Conservation (phyloP, 2,888 invertebrate species). For the Eupithecia inturbata region DNA sequence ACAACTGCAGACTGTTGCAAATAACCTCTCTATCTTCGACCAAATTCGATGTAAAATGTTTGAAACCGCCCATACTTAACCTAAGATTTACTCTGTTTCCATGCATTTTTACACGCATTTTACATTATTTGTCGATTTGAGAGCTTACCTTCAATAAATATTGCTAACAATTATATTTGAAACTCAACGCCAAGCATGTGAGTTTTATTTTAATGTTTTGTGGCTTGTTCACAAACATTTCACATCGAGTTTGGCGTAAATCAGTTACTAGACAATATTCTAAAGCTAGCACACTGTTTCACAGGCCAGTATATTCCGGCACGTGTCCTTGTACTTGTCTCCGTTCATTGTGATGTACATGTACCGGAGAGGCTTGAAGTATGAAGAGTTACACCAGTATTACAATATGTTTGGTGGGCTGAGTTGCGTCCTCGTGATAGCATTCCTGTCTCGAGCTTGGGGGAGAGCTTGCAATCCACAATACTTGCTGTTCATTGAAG, state of each 20-base stretch:
- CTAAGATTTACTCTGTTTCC: too few species aligned
- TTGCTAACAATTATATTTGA: too few species aligned
- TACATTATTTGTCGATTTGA: too few species aligned
- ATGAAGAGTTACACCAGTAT: slow-evolving; percentile 59
- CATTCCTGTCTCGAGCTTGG: slow-evolving; percentile 86
- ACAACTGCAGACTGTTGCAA: background rate
- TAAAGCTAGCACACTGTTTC: slow-evolving; percentile 1
- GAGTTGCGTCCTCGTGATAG: slow-evolving; percentile 86
- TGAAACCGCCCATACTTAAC: too few species aligned
- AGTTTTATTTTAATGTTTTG: too few species aligned
- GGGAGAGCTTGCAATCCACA: slow-evolving; percentile 87
- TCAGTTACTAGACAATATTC: background rate
- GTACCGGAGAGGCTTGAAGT: slow-evolving; percentile 83
- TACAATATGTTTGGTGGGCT: slow-evolving; percentile 86
- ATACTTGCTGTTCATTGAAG: slow-evolving; percentile 88
- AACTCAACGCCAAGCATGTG: too few species aligned
- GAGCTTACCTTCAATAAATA: too few species aligned
- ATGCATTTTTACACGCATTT: too few species aligned
- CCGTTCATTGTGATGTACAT: slow-evolving; percentile 89
- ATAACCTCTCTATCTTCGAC: background rate
- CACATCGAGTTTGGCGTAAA: background rate
- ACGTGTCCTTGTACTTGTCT: slow-evolving; percentile 88
- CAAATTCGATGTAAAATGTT: too few species aligned
- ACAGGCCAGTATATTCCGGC: slow-evolving; percentile 83
- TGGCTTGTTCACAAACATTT: too few species aligned